Percentiles rank a stretch among this genome's conserved stretches.
These are phyloP conservation scores for Microtus ochrogaster DNA, from an alignment of 2,113 vertebrate species.

Conservation along the genomic window DNA sequence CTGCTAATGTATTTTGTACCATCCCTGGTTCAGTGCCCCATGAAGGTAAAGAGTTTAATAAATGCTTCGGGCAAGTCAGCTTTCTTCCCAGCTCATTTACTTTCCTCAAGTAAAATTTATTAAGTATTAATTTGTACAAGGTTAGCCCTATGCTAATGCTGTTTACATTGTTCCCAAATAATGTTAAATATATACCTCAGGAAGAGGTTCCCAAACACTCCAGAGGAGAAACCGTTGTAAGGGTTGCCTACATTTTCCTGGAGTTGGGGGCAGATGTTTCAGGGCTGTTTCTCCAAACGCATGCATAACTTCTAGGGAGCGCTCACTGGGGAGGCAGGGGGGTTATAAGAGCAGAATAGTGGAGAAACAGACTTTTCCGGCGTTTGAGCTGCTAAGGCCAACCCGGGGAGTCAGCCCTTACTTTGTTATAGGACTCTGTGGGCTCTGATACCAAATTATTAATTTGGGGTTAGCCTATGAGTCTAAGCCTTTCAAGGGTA, in stretches of 20 bases:
- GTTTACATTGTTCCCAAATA: constrained; percentile 24
- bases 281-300: not conserved
- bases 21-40: constrained; percentile 44
- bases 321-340: not conserved
- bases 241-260: not conserved
- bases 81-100: constrained; percentile 50
- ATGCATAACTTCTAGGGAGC: not conserved
- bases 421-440: not conserved
- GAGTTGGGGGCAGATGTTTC: not conserved
- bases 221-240: not conserved
- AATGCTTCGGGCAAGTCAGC: constrained; percentile 29
- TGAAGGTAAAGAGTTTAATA: constrained; percentile 57
- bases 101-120: constrained; percentile 14
- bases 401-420: not conserved
- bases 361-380: not conserved
- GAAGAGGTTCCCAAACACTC: not conserved
- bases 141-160: not conserved
- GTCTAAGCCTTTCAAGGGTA: not conserved
- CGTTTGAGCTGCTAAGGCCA: not conserved
- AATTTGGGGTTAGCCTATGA: not conserved
- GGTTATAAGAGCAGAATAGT: not conserved
- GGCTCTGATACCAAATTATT: not conserved
- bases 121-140: constrained; percentile 43
- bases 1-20: constrained; percentile 42
- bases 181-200: not conserved